phyloP scores from a whole-genome alignment of 2,797 vertebrate genomes.

The Urophycis tenuis region DNA sequence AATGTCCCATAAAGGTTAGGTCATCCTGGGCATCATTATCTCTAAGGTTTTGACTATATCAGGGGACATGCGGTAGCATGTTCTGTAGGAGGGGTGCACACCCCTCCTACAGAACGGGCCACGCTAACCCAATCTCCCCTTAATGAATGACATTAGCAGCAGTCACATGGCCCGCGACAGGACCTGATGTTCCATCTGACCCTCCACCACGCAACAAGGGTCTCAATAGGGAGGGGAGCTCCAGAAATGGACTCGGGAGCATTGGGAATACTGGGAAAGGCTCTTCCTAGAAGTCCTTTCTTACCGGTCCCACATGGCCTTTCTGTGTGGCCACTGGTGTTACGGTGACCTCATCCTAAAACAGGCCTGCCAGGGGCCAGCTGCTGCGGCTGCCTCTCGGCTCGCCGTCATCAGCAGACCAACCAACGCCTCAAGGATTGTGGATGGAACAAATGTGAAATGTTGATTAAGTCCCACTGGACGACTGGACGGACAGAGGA shows the following conservation, averaged over 20 bases:
- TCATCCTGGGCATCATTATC: background rate
- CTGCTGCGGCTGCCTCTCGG: background rate
- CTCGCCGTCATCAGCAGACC: background rate
- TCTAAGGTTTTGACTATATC: no score
- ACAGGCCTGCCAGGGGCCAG: constrained; percentile 1
- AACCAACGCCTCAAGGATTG: background rate
- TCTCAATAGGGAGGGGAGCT: background rate
- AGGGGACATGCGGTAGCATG: no score
- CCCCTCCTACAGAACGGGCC: no score
- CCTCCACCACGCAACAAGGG: background rate
- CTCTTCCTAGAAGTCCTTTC: background rate
- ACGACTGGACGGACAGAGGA: background rate
- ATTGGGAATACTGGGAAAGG: background rate
- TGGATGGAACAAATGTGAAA: background rate
- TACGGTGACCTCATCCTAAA: constrained; percentile 30
- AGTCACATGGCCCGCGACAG: background rate
- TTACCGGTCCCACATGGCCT: background rate
- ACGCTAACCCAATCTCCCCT: background rate
- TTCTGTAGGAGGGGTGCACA: no score
- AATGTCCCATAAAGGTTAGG: no score
- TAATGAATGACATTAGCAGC: background rate
- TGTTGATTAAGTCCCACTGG: background rate
- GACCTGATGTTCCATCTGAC: background rate
- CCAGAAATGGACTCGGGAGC: background rate
- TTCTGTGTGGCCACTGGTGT: constrained; percentile 12